Evolutionary conservation across 2,797 vertebrate species (phyloP), one percentile per base, ranked within the genome.

Genomic region (Bryconaethiops microstoma): DNA sequence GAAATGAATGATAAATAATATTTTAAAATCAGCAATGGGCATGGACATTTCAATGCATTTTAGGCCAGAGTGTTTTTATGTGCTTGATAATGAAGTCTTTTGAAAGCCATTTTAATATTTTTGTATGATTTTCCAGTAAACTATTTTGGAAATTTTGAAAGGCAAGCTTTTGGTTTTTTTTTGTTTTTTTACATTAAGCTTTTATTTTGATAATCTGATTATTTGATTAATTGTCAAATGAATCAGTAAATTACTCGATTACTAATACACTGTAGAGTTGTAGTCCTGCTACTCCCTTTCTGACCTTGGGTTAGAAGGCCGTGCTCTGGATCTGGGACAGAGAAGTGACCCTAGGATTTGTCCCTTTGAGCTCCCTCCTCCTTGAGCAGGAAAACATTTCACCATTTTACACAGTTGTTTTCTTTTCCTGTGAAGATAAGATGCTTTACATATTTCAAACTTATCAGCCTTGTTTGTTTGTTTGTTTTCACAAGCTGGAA

Each of bases 271-370:
- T 16, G 14, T 25, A 35, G 60, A 63, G 10, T 29, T 12, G 35
- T 63, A 29, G 60, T 25, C 8, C 55, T 57, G 19, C n/a, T 0
- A 59, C 19, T 21, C 57, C 10, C 50, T 35, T 23, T 25, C 21
- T 92, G 91, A 92, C 90, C 91, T 91, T 89, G 86, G 89, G 83
- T 84, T 91, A 89, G 91, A 87, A 88, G 87, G 90, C 90, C 89
- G 91, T 88, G 84, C 86, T 45, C 42, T 86, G 88, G 89, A 91
- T 90, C 93, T 85, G 88, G 82, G 89, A 89, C 89, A 89, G 87
- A 87, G 90, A 92, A 90, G 89, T 91, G 91, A 91, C 92, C 92
- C 90, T 91, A 87, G 88, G 92, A 91, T 92, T 92, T 91, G 45
- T 54, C 17, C 40, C 45, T 73, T 55, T 39, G 48, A 3, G 52